phyloP scores from a whole-genome alignment of 2,797 vertebrate species.

The Bovichtus diacanthus region DNA sequence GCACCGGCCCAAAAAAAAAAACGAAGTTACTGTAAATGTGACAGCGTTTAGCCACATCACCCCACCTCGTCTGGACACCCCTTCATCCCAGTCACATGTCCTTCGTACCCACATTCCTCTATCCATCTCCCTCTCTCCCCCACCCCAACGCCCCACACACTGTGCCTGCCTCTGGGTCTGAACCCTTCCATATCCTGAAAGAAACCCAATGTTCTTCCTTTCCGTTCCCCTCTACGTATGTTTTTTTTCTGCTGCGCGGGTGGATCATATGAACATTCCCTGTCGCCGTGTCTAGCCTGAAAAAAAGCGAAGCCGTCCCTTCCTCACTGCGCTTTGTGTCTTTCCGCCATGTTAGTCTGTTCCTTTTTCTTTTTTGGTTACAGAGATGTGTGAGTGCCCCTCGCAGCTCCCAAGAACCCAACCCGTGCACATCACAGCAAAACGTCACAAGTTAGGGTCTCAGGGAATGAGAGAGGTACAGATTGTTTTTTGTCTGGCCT shows the following conservation, averaged over 20 bases:
- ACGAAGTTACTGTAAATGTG: conserved; percentile 40
- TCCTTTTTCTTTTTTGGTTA: conserved; percentile 29
- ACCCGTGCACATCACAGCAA: conserved; percentile 99
- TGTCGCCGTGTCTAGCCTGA: conserved; percentile 22
- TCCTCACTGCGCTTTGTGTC: conserved; percentile 49
- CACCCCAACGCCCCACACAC: conserved; percentile 35
- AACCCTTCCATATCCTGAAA: conserved; percentile 53
- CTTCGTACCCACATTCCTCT: conserved; percentile 73
- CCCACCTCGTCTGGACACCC: conserved; percentile 70
- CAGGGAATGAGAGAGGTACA: conserved; percentile 99
- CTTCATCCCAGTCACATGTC: conserved; percentile 74
- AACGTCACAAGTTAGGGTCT: conserved; percentile 99
- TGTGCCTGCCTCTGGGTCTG: conserved; percentile 60
- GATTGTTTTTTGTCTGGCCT: conserved; percentile 56
- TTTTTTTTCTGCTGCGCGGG: conserved; percentile 33
- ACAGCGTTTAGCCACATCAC: conserved; percentile 51
- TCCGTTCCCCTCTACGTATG: conserved; percentile 33
- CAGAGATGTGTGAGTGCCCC: conserved; percentile 92
- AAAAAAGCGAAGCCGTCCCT: conserved; percentile 43
- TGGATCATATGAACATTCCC: conserved; percentile 48
- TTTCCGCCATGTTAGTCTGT: conserved; percentile 59
- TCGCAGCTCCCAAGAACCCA: conserved; percentile 99
- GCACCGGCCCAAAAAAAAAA: conserved; percentile 39
- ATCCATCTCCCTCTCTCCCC: conserved; percentile 40
- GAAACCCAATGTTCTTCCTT: conserved; percentile 58